These are phyloP conservation scores for Plecotus auritus DNA, from an alignment of 2,113 vertebrate genomes.

Conservation along the genomic window DNA sequence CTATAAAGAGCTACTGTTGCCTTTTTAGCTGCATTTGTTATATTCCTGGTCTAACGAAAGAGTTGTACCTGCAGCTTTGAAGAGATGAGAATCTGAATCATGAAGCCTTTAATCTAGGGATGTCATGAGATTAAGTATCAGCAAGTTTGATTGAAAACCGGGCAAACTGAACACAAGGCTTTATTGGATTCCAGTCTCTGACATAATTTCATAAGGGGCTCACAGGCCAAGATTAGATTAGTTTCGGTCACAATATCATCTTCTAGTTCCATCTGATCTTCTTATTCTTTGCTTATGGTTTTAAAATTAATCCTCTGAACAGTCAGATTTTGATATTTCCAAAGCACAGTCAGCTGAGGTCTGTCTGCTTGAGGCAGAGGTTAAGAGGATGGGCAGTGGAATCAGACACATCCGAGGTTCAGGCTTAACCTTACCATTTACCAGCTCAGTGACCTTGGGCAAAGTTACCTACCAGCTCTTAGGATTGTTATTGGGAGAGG, in stretches of 20 bases:
- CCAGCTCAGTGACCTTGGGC: background rate
- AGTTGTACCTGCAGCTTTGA: background rate
- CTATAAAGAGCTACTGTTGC: background rate
- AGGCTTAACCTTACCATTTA: background rate
- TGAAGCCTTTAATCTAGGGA: constrained; percentile 1
- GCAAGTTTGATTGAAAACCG: constrained; percentile 26
- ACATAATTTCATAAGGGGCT: constrained; percentile 7
- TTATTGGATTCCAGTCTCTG: constrained; percentile 5
- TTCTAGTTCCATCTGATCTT: constrained; percentile 14
- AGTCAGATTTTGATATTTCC: background rate
- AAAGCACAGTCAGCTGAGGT: background rate
- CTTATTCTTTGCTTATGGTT: background rate
- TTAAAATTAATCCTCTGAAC: constrained; percentile 19
- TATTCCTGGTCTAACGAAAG: background rate
- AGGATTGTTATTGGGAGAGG: background rate
- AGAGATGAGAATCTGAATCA: background rate
- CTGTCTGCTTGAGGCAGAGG: background rate
- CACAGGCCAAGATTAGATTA: constrained; percentile 12
- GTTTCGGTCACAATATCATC: background rate
- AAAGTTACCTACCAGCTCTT: background rate
- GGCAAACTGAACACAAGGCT: background rate
- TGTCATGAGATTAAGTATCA: constrained; percentile 25
- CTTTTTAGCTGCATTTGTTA: background rate
- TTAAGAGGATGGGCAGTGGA: background rate
- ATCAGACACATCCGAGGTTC: background rate